Evolutionary conservation across 2,888 invertebrate genomes (phyloP), one percentile per base, ranked within the genome.

Genomic region (Watsonalla cultraria): DNA sequence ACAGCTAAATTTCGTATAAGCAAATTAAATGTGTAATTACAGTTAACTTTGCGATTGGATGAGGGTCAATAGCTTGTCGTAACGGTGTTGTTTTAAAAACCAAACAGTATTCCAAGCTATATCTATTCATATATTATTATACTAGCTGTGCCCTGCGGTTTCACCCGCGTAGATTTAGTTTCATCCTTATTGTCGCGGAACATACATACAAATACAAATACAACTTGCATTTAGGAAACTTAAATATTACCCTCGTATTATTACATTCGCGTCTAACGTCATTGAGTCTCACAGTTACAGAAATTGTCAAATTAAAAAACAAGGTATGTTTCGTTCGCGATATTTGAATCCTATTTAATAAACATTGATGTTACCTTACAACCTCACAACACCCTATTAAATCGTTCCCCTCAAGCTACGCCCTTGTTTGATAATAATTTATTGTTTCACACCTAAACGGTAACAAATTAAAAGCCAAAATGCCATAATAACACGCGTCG

Each of bases 11-110:
- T 78, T 70, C 58, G 60, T 68, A 82, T 15, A 68, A 71, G 75
- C 74, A 81, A 84, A 86, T 82, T 82, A 84, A 85, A 84, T 81
- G 79, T 84, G 82, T 81, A 76, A 80, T 79, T 80, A 88, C 88
- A 80, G 87, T 86, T 88, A 87, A 59, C 68, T 82, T 77, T 75
- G 81, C 81, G 74, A 80, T 77, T 80, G 76, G 83, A 84, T 81
- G 76, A 66, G 74, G 83, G 84, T 82, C 85, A 76, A 77, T 76
- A 72, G 72, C 81, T 70, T 65, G 48, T 55, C 50, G 61, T 75
- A 78, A 81, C 80, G 77, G 80, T 66, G 64, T 65, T 63, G 63
- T 67, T 62, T 61, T 65, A 62, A 62, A 59, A 66, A 61, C 68
- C 69, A 67, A 68, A 67, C 62, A 56, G 48, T 51, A 46, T 60